Evolutionary conservation across 2,797 vertebrate species (phyloP).

Genomic region (Trachurus trachurus): DNA sequence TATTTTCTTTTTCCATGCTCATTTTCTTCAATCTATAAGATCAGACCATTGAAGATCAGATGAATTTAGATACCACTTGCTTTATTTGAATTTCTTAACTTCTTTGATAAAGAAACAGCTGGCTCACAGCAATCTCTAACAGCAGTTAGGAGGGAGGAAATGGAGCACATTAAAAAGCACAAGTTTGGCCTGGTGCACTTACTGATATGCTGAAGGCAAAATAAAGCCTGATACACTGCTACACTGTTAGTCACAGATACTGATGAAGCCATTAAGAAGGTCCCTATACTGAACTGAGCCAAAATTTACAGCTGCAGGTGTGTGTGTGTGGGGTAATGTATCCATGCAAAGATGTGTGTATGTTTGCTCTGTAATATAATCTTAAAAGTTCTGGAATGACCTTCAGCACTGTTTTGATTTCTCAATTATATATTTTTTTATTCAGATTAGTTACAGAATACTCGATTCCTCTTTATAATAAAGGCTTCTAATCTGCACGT

Average conservation of each 20-base stretch:
- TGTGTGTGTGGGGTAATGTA: background rate
- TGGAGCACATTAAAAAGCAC: slow-evolving; percentile 4
- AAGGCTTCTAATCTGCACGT: background rate
- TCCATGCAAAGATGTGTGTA: background rate
- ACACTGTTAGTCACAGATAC: slow-evolving; percentile 32
- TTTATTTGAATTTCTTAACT: background rate
- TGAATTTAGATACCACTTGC: background rate
- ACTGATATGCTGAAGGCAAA: slow-evolving; percentile 3
- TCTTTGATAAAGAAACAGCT: background rate
- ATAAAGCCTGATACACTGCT: slow-evolving; percentile 23
- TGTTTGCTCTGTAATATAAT: slow-evolving; percentile 36
- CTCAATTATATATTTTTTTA: background rate
- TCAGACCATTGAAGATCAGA: background rate
- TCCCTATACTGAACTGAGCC: slow-evolving; percentile 15
- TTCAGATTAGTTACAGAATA: background rate
- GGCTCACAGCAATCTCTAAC: background rate
- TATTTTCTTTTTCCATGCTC: background rate
- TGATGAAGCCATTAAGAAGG: slow-evolving; percentile 54
- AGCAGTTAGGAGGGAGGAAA: slow-evolving; percentile 10
- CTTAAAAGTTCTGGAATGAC: background rate
- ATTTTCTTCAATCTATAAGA: too few relatives aligned
- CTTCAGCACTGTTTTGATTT: background rate
- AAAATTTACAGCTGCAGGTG: slow-evolving; percentile 49
- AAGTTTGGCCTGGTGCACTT: slow-evolving; percentile 7
- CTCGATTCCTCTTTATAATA: background rate